Conservation (phyloP, 2,888 invertebrate species). For the Plagiodera versicolora region DNA sequence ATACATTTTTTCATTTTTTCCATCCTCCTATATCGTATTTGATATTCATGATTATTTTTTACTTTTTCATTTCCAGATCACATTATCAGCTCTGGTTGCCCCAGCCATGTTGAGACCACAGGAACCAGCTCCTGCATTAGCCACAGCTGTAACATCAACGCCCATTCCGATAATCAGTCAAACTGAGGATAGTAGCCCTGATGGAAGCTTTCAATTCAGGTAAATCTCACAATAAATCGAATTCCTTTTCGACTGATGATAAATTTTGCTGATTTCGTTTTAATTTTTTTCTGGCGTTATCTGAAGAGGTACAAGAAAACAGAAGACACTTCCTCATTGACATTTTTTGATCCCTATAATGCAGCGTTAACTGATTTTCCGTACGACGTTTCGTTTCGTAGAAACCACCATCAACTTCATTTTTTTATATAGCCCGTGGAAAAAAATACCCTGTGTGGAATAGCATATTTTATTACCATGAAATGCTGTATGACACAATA, state of each 20-base stretch:
- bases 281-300: too few species aligned
- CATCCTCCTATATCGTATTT: neutral
- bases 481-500: too few species aligned
- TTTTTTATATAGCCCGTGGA: too few species aligned
- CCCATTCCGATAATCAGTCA: constrained; percentile 57
- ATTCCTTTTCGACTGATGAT: neutral
- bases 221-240: constrained; percentile 4
- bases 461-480: too few species aligned
- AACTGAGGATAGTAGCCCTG: constrained; percentile 53
- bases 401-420: too few species aligned
- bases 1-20: too few species aligned
- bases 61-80: constrained; percentile 10
- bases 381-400: too few species aligned
- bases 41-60: neutral
- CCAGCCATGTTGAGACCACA: constrained; percentile 33
- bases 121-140: constrained; percentile 17
- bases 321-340: too few species aligned
- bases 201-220: constrained; percentile 57
- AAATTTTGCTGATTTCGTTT: neutral
- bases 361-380: too few species aligned
- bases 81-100: constrained; percentile 9
- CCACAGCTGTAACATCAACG: constrained; percentile 35
- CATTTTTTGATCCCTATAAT: too few species aligned
- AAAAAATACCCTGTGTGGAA: too few species aligned
- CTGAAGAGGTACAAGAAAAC: too few species aligned